These are phyloP conservation scores for Drosophila rhopaloa DNA, from an alignment of 1,140 invertebrate species.

Conservation along the genomic window DNA sequence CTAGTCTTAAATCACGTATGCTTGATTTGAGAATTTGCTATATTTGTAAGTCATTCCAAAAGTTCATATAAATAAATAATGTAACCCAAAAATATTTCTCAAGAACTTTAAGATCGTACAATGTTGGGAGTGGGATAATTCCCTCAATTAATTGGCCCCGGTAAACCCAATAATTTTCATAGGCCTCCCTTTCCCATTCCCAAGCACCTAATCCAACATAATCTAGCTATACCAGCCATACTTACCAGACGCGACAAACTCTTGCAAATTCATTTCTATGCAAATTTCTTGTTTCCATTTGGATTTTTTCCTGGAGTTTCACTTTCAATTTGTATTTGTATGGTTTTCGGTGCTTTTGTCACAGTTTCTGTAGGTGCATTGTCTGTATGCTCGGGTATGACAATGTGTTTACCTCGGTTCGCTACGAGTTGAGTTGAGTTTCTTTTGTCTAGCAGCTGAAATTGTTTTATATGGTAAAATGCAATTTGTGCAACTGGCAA, in stretches of 20 bases:
- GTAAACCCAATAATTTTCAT: conserved; percentile 32
- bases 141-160: conserved; percentile 18
- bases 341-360: conserved; percentile 70
- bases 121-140: conserved; percentile 9
- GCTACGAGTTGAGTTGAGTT: conserved; percentile 52
- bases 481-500: conserved; percentile 82
- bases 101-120: neutral
- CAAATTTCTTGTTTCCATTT: conserved; percentile 81
- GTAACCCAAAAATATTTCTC: neutral
- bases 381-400: conserved; percentile 34
- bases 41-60: neutral
- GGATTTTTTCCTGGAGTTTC: conserved; percentile 73
- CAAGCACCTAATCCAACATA: conserved; percentile 43
- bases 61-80: neutral
- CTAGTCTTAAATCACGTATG: too few species aligned
- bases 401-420: conserved; percentile 47
- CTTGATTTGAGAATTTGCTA: too few species aligned
- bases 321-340: conserved; percentile 72
- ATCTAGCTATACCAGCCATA: conserved; percentile 39
- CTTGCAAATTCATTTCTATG: conserved; percentile 82
- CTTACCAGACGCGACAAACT: conserved; percentile 51
- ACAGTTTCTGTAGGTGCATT: conserved; percentile 54
- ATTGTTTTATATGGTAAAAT: conserved; percentile 83
- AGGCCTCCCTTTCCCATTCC: conserved; percentile 44
- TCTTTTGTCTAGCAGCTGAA: conserved; percentile 76